A percentile compares a stretch with the other conserved stretches of the same genome.
Evolutionary conservation across 2,113 vertebrate genomes (phyloP).

Genomic region (Gyps fulvus): DNA sequence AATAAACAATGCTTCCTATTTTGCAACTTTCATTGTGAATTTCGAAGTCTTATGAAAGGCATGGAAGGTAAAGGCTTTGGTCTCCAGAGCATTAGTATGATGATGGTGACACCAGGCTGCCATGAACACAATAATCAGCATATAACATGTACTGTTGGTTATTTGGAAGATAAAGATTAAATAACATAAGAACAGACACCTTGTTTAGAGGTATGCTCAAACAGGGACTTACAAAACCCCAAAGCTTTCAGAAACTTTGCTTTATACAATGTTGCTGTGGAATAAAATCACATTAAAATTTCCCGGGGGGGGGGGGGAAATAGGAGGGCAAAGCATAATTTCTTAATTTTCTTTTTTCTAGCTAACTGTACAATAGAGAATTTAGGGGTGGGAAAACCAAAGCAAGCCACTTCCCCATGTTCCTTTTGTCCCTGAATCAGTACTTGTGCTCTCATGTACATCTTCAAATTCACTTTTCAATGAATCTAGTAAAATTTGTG

Average conservation of each 20-base stretch:
- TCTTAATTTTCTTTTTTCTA: neutral
- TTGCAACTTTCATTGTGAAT: neutral
- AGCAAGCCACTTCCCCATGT: neutral
- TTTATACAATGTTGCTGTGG: neutral
- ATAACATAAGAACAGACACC: neutral
- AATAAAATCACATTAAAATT: neutral
- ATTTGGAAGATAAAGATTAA: neutral
- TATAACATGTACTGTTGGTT: neutral
- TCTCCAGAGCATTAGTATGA: neutral
- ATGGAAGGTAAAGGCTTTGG: neutral
- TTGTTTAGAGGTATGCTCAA: neutral
- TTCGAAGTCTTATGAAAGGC: neutral
- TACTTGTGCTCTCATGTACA: neutral
- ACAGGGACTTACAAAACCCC: neutral
- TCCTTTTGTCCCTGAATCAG: neutral
- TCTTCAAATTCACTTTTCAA: neutral
- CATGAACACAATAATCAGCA: neutral
- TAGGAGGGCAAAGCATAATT: neutral
- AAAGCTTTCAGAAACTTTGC: neutral
- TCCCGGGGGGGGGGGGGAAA: neutral
- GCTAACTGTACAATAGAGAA: neutral
- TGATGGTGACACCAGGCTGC: neutral
- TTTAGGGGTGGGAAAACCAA: neutral
- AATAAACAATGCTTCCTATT: neutral
- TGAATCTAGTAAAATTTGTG: neutral